Evolutionary conservation across 2,888 invertebrate species (phyloP).

Genomic region (Rugalucina vietnamica): DNA sequence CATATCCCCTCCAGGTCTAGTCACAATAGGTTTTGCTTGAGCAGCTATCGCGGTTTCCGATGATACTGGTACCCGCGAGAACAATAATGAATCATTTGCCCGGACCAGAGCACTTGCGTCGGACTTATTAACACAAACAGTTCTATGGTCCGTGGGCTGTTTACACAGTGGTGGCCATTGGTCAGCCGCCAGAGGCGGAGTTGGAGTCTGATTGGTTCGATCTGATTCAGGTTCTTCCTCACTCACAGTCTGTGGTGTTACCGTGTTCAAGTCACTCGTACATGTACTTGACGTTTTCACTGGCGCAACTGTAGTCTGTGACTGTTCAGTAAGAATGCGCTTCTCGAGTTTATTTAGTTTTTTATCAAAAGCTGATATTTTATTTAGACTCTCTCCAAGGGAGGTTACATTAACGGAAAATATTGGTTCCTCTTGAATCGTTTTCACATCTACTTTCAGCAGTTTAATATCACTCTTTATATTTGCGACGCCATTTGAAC

Average conservation of each 20-base stretch:
- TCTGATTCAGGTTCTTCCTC: background rate
- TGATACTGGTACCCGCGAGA: background rate
- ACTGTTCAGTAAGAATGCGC: background rate
- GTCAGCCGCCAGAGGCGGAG: background rate
- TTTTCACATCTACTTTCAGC: background rate
- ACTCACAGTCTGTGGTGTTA: background rate
- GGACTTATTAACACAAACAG: background rate
- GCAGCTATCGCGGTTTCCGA: background rate
- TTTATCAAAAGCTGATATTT: background rate
- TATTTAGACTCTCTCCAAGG: background rate
- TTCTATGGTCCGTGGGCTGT: background rate
- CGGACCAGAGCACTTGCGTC: background rate
- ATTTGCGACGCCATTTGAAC: too few species aligned
- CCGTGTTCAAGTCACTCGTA: too few species aligned
- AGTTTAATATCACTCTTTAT: too few species aligned
- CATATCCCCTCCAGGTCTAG: background rate
- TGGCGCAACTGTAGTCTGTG: background rate
- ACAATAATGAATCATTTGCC: background rate
- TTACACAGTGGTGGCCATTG: background rate
- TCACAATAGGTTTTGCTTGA: background rate
- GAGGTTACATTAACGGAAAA: background rate
- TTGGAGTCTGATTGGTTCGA: background rate
- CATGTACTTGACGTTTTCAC: too few species aligned
- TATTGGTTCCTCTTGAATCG: background rate
- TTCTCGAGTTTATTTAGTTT: background rate